Base-by-base conservation (phyloP, 2,888 invertebrate species). In the Isoperla grammatica region DNA sequence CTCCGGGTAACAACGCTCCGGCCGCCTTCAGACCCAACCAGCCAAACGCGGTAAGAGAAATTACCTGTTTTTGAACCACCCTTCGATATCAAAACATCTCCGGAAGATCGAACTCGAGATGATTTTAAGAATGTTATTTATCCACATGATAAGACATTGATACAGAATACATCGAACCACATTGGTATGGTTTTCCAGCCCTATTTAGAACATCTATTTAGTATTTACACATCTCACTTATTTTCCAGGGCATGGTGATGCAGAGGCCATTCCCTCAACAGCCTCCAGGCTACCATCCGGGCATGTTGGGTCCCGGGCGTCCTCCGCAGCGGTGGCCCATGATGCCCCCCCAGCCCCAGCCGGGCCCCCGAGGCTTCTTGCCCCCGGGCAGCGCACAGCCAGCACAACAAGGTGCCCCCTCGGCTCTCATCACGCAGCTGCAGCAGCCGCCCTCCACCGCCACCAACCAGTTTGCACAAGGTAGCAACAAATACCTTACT, bases 291-390 rank as follows among this genome's bases (percentile, higher is more conserved):
- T 61, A 61, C 43, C 56, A 43, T 22, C 58, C 49, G 11, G 15
- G 37, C 46, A 29, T 29, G 29, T 8, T 29, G 29, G 29, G 29
- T 4, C 42, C 42, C 11, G 45, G 45, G 4, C 15, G 45, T 6
- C 83, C 83, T 8, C 74, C 83, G 1, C 79, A 83, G 61, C 81
- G 86, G 9, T 83, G 84, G 68, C 75, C 68, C 11, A 66, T 65
- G 61, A 63, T 66, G 64, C 64, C 65, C 15, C 65, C 64, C 20
- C 66, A 53, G 37, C 67, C 63, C 17, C 64, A 63, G 53, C 66
- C 46, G 5, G 46, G 3, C 4, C 53, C 53, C 2, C 15, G 53
- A 13, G 39, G 39, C 11, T 53, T 37, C 53, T 37, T 53, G 39
- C 53, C 53, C 20, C 53, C 53, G 1, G 53, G 50, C 17, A 66